Conservation (phyloP, 2,113 vertebrate species). For the Numida meleagris region DNA sequence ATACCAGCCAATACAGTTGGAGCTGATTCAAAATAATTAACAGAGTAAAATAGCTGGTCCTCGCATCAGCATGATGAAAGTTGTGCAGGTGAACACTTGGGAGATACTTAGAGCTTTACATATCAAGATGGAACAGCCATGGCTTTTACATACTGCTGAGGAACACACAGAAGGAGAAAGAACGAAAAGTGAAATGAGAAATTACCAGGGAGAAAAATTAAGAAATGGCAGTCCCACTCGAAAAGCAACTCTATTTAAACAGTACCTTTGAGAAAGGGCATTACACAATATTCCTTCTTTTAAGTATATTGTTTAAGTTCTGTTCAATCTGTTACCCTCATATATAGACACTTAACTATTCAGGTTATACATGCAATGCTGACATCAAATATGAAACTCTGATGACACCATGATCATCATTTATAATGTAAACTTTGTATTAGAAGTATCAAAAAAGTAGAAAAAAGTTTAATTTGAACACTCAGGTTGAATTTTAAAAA, state of each 20-base stretch:
- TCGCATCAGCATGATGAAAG: neutral
- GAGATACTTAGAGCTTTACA: neutral
- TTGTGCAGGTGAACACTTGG: neutral
- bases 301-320: neutral
- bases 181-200: neutral
- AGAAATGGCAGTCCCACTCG: neutral
- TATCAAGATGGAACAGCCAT: neutral
- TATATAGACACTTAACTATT: neutral
- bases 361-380: neutral
- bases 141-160: neutral
- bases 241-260: neutral
- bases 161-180: accelerated
- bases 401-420: neutral
- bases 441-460: neutral
- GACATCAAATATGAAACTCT: neutral
- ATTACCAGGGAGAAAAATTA: neutral
- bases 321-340: neutral
- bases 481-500: neutral
- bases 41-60: neutral
- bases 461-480: neutral
- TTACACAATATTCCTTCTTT: neutral
- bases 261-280: neutral
- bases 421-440: neutral
- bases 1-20: accelerated
- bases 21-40: neutral